Percentiles rank a stretch among this genome's conserved stretches.
phyloP scores from a whole-genome alignment of 2,797 vertebrate genomes.

The Hoplostethus atlanticus region DNA sequence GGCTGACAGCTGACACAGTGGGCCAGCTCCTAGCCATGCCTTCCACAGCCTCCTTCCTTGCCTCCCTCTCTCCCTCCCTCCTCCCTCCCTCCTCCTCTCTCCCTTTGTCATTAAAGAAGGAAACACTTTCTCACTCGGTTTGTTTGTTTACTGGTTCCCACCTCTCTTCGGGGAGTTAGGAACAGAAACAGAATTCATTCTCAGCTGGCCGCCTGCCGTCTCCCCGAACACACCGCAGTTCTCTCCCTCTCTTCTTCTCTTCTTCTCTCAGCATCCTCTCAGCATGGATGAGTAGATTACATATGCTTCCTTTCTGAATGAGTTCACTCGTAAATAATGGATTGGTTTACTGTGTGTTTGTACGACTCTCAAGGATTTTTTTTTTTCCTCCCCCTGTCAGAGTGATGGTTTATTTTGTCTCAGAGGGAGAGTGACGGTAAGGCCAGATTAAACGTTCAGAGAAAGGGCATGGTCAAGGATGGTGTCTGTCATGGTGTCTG shows the following conservation, averaged over 20 bases:
- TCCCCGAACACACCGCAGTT: conserved; percentile 75
- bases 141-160: conserved; percentile 87
- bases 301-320: conserved; percentile 84
- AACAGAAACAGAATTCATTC: conserved; percentile 81
- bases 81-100: conserved; percentile 59
- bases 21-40: conserved; percentile 53
- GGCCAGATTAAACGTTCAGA: conserved; percentile 38
- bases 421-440: conserved; percentile 63
- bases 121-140: conserved; percentile 76
- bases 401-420: conserved; percentile 66
- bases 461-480: conserved; percentile 16
- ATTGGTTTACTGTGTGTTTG: conserved; percentile 81
- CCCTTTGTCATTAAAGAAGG: conserved; percentile 80
- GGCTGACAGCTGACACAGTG: conserved; percentile 77
- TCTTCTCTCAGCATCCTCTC: conserved; percentile 73
- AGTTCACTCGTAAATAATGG: conserved; percentile 83
- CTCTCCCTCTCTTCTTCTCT: conserved; percentile 51
- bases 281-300: conserved; percentile 84
- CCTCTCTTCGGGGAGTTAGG: conserved; percentile 81
- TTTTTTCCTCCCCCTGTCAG: conserved; percentile 23
- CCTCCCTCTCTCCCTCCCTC: conserved; percentile 31
- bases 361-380: conserved; percentile 71
- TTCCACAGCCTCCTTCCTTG: conserved; percentile 47
- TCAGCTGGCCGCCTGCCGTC: conserved; percentile 81
- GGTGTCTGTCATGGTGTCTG: no score